Conservation (phyloP, 2,888 invertebrate species). For the Hartigia nigra region DNA sequence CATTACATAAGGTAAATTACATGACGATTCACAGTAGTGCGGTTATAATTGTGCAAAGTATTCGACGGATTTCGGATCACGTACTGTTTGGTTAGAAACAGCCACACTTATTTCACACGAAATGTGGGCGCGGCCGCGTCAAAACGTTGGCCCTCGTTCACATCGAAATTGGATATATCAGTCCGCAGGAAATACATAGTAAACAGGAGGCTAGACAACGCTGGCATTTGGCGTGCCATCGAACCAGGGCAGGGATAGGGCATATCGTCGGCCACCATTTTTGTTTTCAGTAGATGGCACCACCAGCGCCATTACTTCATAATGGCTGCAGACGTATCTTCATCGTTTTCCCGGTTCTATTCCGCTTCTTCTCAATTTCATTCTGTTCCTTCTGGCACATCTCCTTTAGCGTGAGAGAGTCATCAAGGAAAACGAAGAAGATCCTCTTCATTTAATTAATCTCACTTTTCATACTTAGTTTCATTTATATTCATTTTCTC, state of each 20-base stretch:
- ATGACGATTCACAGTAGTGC: slow-evolving; percentile 41
- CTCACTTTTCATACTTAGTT: not conserved
- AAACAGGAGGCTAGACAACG: slow-evolving; percentile 56
- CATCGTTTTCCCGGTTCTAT: not conserved
- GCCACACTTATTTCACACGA: slow-evolving; percentile 43
- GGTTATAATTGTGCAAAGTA: slow-evolving; percentile 55
- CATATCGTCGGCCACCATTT: slow-evolving; percentile 63
- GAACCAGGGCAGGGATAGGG: slow-evolving; percentile 61
- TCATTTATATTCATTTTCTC: not conserved
- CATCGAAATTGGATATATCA: slow-evolving; percentile 51
- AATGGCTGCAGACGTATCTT: not conserved
- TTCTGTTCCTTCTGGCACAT: not conserved
- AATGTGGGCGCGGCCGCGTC: slow-evolving; percentile 43
- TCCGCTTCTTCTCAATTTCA: not conserved
- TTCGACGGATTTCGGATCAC: slow-evolving; percentile 46
- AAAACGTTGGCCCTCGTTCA: slow-evolving; percentile 47
- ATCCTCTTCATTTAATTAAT: too few relatives aligned
- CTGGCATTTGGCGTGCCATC: slow-evolving; percentile 61
- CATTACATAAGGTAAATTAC: slow-evolving; percentile 55
- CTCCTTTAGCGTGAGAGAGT: too few relatives aligned
- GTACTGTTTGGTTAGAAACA: slow-evolving; percentile 52
- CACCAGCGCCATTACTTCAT: slow-evolving; percentile 2
- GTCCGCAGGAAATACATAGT: slow-evolving; percentile 57
- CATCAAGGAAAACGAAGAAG: too few relatives aligned
- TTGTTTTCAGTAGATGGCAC: slow-evolving; percentile 63